Evolutionary conservation across 2,113 vertebrate species (phyloP), one percentile per base, ranked within the genome.

Genomic region (Oryzias celebensis): DNA sequence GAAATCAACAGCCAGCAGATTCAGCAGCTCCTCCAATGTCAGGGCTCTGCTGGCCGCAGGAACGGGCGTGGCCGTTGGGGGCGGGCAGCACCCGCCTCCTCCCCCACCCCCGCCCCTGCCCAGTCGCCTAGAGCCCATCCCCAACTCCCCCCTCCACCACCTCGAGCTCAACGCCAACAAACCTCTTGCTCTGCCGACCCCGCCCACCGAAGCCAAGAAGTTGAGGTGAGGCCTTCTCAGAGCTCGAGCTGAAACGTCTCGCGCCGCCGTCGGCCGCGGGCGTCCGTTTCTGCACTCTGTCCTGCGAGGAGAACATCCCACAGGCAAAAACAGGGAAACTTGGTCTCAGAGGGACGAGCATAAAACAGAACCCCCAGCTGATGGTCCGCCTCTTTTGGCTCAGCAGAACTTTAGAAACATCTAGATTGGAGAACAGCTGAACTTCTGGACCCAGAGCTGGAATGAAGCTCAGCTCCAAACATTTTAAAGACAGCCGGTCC

Each of bases 101-200:
- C 93, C 96, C 92, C 93, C 92, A 84, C 89, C 92, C 92, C 93
- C 94, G 86, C 73, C 94, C 87, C 91, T 90, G 57, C 89, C 94
- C 71, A 92, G 87, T 90, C 96, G 96, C 83, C 94, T 99, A 92
- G 95, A 98, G 64, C 96, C 96, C 91, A 93, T 97, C 90, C 95
- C 96, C 87, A 97, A 96, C 91, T 97, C 96, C 94, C 96, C 96
- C 89, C 91, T 95, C 92, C 96, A 96, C 81, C 94, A 97, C 81
- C 93, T 94, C 90, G 96, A 96, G 91, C 94, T 98, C 93, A 97
- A 93, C 95, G 94, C 94, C 92, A 98, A 93, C 95, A 98, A 97
- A 92, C 94, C 95, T 92, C 95, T 97, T 65, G 96, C 94, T 92
- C 96, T 94, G 87, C 93, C 96, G 90, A 65, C 95, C 92, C 95